phyloP scores from a whole-genome alignment of 2,888 invertebrate genomes.

The Onchidella celtica region DNA sequence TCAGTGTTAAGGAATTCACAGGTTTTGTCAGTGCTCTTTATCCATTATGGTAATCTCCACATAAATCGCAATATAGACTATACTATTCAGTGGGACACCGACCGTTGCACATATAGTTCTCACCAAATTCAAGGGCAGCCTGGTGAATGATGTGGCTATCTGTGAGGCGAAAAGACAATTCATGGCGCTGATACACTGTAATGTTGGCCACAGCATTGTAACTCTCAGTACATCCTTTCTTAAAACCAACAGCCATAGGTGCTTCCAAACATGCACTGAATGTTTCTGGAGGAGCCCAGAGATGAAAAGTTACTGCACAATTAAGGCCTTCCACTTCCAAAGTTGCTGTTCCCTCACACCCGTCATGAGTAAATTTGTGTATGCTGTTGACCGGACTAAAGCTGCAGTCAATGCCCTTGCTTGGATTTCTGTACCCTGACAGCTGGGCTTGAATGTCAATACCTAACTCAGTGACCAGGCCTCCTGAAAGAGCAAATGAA shows the following conservation, averaged over 20 bases:
- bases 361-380: constrained; percentile 52
- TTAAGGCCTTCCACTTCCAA: constrained; percentile 52
- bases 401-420: constrained; percentile 55
- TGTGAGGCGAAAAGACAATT: constrained; percentile 37
- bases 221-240: constrained; percentile 64
- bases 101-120: constrained; percentile 61
- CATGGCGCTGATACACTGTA: constrained; percentile 46
- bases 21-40: too few relatives aligned
- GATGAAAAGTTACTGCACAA: constrained; percentile 55
- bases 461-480: constrained; percentile 59
- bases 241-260: constrained; percentile 64
- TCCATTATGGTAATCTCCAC: too few relatives aligned
- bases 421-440: constrained; percentile 67
- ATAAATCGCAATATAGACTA: too few relatives aligned
- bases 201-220: constrained; percentile 60
- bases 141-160: constrained; percentile 58
- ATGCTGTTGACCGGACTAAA: constrained; percentile 66
- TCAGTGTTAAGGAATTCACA: too few relatives aligned
- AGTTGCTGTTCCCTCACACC: constrained; percentile 60
- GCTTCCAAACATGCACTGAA: constrained; percentile 69
- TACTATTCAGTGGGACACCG: constrained; percentile 52
- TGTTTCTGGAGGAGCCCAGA: constrained; percentile 47
- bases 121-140: constrained; percentile 71
- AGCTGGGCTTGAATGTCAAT: constrained; percentile 62
- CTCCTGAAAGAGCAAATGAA: constrained; percentile 64